These are phyloP conservation scores for Caranx ignobilis DNA, from an alignment of 2,113 vertebrate genomes.

Conservation along the genomic window DNA sequence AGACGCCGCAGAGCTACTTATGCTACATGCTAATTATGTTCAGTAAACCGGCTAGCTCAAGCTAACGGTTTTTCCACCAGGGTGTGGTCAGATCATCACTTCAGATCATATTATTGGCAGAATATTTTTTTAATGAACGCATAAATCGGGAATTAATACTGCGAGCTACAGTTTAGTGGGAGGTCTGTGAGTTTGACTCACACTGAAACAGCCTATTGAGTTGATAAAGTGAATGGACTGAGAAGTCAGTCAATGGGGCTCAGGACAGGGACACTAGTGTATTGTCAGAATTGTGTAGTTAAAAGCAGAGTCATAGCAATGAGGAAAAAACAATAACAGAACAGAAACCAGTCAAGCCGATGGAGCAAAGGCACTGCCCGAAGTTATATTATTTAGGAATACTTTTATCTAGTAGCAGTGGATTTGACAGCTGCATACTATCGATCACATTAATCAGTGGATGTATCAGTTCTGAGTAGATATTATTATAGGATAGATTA, in stretches of 20 bases:
- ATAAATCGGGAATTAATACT: background rate
- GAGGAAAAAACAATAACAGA: too few relatives aligned
- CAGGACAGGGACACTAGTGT: too few relatives aligned
- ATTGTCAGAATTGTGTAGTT: too few relatives aligned
- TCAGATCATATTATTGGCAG: background rate
- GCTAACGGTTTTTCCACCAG: conserved; percentile 6
- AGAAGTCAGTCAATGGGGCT: background rate
- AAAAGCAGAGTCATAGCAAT: too few relatives aligned
- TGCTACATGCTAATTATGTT: background rate
- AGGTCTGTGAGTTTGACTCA: background rate
- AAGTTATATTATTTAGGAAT: too few relatives aligned
- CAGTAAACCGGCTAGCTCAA: conserved; percentile 8
- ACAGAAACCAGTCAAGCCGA: too few relatives aligned
- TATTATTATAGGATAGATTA: too few relatives aligned
- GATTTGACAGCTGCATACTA: too few relatives aligned
- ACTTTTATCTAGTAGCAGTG: too few relatives aligned
- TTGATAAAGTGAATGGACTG: background rate
- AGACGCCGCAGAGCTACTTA: background rate
- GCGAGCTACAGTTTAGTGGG: background rate
- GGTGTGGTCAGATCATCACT: conserved; percentile 42
- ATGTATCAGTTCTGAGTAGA: too few relatives aligned
- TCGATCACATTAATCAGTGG: too few relatives aligned
- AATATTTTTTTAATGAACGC: background rate
- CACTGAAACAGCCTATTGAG: background rate
- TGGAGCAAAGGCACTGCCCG: too few relatives aligned